phyloP scores from a whole-genome alignment of 2,797 vertebrate species.

The Pantherophis vulpinus region DNA sequence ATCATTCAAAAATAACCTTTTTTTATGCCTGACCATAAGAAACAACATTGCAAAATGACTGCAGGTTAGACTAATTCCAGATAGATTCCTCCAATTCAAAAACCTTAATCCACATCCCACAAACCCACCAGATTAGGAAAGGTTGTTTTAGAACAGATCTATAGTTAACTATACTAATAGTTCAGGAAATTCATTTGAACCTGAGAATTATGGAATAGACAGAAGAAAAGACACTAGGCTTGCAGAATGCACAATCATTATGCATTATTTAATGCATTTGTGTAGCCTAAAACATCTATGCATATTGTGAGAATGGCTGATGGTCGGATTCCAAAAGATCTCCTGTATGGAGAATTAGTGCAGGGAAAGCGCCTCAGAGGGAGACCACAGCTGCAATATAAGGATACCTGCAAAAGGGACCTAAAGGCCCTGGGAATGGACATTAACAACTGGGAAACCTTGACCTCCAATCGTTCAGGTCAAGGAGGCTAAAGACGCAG shows the following conservation, averaged over 20 bases:
- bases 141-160: not conserved
- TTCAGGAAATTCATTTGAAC: not conserved
- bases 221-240: not conserved
- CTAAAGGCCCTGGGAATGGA: too few species aligned
- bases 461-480: too few species aligned
- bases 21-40: not conserved
- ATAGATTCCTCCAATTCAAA: not conserved
- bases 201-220: not conserved
- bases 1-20: constrained; percentile 32
- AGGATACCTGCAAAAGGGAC: too few species aligned
- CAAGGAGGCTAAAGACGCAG: too few species aligned
- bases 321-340: too few species aligned
- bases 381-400: too few species aligned
- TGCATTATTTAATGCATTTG: not conserved
- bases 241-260: not conserved
- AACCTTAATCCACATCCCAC: not conserved
- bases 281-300: not conserved
- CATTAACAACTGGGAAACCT: too few species aligned
- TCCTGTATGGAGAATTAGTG: too few species aligned
- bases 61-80: not conserved
- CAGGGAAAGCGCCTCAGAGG: too few species aligned
- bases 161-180: not conserved
- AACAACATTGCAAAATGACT: not conserved
- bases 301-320: too few species aligned
- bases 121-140: not conserved